Base-by-base conservation (phyloP, 2,888 invertebrate species). In the Perithous albicinctus region DNA sequence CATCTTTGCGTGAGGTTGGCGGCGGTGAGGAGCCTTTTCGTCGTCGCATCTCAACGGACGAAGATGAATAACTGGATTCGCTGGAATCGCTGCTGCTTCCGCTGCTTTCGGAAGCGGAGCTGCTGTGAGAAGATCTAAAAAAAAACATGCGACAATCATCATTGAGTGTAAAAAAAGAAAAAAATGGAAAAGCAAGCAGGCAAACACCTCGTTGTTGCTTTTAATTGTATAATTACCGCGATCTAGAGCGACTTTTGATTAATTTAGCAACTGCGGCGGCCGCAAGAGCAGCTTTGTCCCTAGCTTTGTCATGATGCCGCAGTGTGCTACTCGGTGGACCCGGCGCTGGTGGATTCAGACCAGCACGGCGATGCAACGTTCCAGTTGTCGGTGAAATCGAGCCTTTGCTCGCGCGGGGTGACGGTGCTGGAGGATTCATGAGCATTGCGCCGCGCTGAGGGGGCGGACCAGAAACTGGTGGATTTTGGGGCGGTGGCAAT, bases 351-450 rank as follows among this genome's bases (percentile, higher is more conserved):
- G 92, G 93, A 84, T 92, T 92, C 2, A 92, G 86, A 6, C 92
- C 92, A 10, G 91, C 92, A 2, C 93, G 90, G 77, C 93, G 88
- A 75, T 93, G 92, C 4, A 92, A 83, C 15, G 91, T 91, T 2
- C 91, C 91, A 51, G 92, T 91, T n/a, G 90, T 89, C 6, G 92
- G 92, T 5, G 93, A 92, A n/a, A 90, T 90, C 38, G 88, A 90
- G 15, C 90, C 91, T 83, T 91, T 92, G 5, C 94, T 93, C 41
- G 95, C 94, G 3, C 93, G 90, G 15, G 93, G 94, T 83, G 94
- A 94, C 79, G 96, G 96, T 84, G 96, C 96, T 15, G 96, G 96
- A 82, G 96, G 96, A 93, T 96, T 96, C 96, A 96, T 96, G 81
- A 96, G 93, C 78, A 96, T 95, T 4, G 91, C 91, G 35, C 96